These are phyloP conservation scores for Riparia riparia DNA, from an alignment of 2,113 vertebrate species.

Conservation along the genomic window DNA sequence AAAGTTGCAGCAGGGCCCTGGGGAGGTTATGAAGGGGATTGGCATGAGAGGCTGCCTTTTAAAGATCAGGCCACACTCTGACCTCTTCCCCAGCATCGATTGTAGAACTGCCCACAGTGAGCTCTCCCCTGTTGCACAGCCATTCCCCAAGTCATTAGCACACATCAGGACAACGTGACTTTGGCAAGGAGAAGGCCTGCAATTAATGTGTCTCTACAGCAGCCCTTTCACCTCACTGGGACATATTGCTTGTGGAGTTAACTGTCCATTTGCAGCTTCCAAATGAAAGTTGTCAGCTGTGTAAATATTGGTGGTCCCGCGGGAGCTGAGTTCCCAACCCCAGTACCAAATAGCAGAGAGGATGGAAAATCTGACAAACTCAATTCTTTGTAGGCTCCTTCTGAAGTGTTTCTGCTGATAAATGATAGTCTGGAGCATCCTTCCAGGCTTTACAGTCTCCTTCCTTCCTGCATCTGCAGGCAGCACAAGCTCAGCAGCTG, in stretches of 20 bases:
- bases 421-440: neutral
- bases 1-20: neutral
- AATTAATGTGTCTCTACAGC: neutral
- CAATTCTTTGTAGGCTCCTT: neutral
- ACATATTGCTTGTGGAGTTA: neutral
- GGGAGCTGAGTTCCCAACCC: neutral
- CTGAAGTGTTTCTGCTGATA: neutral
- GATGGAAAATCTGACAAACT: conserved; percentile 7
- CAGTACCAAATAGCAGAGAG: neutral
- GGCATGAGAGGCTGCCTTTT: neutral
- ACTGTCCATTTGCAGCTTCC: neutral
- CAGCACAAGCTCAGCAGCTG: conserved; percentile 16
- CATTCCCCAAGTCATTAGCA: neutral
- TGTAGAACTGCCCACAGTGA: neutral
- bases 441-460: neutral
- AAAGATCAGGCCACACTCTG: neutral
- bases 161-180: neutral
- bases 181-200: neutral
- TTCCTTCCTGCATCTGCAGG: neutral
- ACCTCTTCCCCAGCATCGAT: accelerated
- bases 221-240: neutral
- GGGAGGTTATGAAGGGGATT: neutral
- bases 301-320: neutral
- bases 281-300: conserved; percentile 25
- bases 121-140: neutral